phyloP scores from a whole-genome alignment of 2,797 vertebrate species.

The Coilia nasus region DNA sequence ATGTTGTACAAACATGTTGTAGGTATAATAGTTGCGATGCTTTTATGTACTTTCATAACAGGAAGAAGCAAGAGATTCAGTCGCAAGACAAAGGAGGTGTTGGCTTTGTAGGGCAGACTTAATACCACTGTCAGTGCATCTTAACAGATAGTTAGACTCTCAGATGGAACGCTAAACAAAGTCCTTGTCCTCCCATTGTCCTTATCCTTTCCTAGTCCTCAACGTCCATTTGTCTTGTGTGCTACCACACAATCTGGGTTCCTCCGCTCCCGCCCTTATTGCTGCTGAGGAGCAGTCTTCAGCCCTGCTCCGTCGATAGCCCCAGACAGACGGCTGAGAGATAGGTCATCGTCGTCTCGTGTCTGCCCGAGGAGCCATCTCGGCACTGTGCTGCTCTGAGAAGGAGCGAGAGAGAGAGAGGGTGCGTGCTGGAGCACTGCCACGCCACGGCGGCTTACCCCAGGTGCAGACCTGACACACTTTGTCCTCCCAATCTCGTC shows the following conservation, averaged over 20 bases:
- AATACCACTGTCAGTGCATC: not conserved
- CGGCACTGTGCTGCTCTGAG: conserved; percentile 42
- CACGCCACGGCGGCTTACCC: conserved; percentile 56
- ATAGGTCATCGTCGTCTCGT: conserved; percentile 51
- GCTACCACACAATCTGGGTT: not conserved
- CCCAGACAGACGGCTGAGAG: conserved; percentile 41
- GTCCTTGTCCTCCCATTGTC: not conserved
- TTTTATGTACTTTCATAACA: too few species aligned
- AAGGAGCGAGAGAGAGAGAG: not conserved
- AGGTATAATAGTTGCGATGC: too few species aligned
- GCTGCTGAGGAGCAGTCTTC: not conserved
- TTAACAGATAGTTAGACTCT: not conserved
- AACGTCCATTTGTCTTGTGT: not conserved
- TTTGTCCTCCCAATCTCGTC: conserved; percentile 63
- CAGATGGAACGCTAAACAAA: not conserved
- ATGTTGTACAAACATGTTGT: too few species aligned
- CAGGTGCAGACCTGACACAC: conserved; percentile 60
- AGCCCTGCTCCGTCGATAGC: not conserved
- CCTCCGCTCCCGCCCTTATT: not conserved
- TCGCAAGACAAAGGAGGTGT: too few species aligned
- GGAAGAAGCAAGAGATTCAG: too few species aligned
- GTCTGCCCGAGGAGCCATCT: conserved; percentile 32
- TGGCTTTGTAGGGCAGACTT: too few species aligned
- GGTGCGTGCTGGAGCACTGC: conserved; percentile 50
- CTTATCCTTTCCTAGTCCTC: not conserved